Evolutionary conservation across 2,113 vertebrate genomes (phyloP).

Genomic region (Globicephala melas): DNA sequence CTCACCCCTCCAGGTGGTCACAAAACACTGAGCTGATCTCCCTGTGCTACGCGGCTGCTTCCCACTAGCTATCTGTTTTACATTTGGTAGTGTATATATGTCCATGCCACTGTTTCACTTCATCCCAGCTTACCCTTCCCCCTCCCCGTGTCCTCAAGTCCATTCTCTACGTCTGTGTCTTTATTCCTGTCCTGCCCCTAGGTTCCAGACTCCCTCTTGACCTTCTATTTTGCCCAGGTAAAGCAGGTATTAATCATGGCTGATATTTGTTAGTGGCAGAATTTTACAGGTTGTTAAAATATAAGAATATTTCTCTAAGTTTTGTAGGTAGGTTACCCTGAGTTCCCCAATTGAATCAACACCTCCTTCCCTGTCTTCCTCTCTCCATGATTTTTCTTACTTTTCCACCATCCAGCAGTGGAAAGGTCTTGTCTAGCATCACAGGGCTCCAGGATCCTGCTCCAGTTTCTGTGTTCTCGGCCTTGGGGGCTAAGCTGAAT

Average conservation of each 20-base stretch:
- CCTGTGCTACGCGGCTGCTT: too few species aligned
- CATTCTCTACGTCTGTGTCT: too few species aligned
- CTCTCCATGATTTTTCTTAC: neutral
- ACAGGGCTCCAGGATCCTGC: neutral
- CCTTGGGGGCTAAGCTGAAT: neutral
- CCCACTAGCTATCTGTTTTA: too few species aligned
- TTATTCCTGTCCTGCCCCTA: too few species aligned
- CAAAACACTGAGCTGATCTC: too few species aligned
- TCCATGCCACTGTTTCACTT: too few species aligned
- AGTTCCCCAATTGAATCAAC: neutral
- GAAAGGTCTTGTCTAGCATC: neutral
- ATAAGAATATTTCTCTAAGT: neutral
- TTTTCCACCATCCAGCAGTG: neutral
- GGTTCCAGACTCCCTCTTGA: neutral
- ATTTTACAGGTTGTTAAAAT: neutral
- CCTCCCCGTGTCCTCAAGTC: too few species aligned
- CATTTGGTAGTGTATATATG: too few species aligned
- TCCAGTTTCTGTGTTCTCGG: neutral
- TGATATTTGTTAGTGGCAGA: neutral
- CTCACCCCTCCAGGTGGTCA: too few species aligned
- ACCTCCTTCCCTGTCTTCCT: neutral
- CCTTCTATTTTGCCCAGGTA: neutral
- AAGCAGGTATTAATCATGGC: neutral
- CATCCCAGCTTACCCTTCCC: too few species aligned
- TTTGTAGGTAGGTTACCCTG: neutral